Evolutionary conservation across 2,888 invertebrate species (phyloP).

Genomic region (Spicauda simplicius): DNA sequence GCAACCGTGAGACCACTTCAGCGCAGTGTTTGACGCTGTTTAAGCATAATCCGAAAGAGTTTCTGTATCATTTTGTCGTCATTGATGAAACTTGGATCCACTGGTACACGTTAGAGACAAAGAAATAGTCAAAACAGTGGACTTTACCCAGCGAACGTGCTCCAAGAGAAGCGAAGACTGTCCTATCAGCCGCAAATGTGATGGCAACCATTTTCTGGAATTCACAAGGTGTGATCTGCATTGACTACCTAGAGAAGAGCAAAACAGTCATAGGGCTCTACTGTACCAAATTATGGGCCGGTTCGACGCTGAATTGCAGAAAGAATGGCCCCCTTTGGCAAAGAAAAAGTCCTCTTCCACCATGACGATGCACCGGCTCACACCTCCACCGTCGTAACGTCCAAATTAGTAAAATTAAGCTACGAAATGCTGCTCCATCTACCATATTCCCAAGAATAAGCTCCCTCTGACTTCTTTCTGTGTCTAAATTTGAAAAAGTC

Average conservation of each 20-base stretch:
- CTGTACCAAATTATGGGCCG: no score
- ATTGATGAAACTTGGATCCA: not conserved
- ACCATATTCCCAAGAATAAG: constrained; percentile 42
- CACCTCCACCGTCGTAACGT: constrained; percentile 37
- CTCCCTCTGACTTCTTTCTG: not conserved
- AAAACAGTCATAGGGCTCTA: not conserved
- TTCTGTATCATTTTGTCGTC: not conserved
- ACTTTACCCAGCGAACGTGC: not conserved
- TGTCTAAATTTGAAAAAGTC: not conserved
- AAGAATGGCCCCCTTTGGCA: constrained; percentile 40
- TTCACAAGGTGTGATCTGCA: no score
- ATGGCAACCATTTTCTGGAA: no score
- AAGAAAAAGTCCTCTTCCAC: constrained; percentile 46
- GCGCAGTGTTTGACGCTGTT: not conserved
- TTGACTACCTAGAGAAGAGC: constrained; percentile 6
- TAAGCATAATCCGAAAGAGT: not conserved
- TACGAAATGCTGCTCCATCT: constrained; percentile 43
- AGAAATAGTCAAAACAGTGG: not conserved
- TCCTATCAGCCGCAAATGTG: not conserved
- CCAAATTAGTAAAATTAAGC: constrained; percentile 41
- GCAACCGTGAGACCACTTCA: not conserved
- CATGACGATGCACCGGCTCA: constrained; percentile 34
- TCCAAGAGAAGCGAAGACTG: not conserved
- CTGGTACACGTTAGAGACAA: not conserved
- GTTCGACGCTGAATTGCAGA: no score